These are phyloP conservation scores for Trachymyrmex septentrionalis DNA, from an alignment of 1,140 invertebrate species.

Conservation along the genomic window DNA sequence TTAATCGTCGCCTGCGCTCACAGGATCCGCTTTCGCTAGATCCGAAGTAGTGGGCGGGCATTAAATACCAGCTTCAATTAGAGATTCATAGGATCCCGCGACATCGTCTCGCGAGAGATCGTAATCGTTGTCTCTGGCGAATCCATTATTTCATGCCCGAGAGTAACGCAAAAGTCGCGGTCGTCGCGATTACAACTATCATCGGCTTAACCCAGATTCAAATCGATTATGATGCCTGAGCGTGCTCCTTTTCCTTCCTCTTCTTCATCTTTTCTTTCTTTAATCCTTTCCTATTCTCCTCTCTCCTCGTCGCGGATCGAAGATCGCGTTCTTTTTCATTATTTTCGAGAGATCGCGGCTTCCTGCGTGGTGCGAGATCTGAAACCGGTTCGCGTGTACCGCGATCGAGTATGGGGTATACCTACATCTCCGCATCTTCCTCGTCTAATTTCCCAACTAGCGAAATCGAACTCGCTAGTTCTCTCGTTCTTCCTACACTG, in stretches of 20 bases:
- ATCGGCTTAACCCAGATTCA: constrained; percentile 35
- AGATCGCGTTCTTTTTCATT: constrained; percentile 28
- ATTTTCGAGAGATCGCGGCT: constrained; percentile 25
- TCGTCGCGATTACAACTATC: constrained; percentile 14
- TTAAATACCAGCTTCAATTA: constrained; percentile 73
- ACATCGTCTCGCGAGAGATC: background rate
- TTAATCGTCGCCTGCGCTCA: constrained; percentile 67
- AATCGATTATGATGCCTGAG: constrained; percentile 44
- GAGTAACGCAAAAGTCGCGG: background rate
- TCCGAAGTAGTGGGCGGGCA: constrained; percentile 36
- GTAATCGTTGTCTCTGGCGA: constrained; percentile 54
- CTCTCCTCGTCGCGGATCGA: background rate
- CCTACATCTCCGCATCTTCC: constrained; percentile 24
- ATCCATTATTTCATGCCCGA: constrained; percentile 21
- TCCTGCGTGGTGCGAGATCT: constrained; percentile 30
- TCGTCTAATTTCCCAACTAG: constrained; percentile 51
- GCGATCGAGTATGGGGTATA: background rate
- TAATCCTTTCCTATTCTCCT: background rate
- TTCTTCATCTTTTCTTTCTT: background rate
- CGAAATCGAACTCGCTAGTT: constrained; percentile 55
- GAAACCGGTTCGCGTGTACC: constrained; percentile 50
- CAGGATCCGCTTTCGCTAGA: constrained; percentile 40
- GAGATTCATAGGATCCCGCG: constrained; percentile 68
- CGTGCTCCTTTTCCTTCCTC: background rate
- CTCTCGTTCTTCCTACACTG: constrained; percentile 32